Evolutionary conservation across 1,140 invertebrate genomes (phyloP).

Genomic region (Microplitis demolitor): DNA sequence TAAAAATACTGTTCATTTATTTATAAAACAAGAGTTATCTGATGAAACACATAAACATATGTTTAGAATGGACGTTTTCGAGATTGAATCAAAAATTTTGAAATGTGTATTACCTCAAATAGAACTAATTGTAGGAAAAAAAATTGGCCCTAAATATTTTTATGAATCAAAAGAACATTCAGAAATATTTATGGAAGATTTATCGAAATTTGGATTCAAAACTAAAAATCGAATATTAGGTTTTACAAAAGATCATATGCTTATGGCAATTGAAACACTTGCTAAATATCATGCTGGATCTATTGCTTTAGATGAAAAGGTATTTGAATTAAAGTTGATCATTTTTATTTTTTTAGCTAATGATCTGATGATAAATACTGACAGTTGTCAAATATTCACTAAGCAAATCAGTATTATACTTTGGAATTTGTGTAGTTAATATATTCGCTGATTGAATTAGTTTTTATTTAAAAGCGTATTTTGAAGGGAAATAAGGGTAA

Average conservation of each 20-base stretch:
- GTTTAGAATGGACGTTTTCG: constrained; percentile 23
- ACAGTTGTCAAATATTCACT: too few species aligned
- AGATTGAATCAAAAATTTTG: constrained; percentile 24
- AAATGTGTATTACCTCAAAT: constrained; percentile 29
- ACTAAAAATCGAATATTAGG: constrained; percentile 56
- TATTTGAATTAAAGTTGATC: neutral
- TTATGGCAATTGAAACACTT: constrained; percentile 56
- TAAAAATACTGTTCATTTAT: neutral
- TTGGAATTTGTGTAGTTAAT: too few species aligned
- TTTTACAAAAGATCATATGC: constrained; percentile 54
- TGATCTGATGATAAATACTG: too few species aligned
- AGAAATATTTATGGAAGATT: constrained; percentile 57
- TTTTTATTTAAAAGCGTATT: too few species aligned
- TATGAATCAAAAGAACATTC: constrained; percentile 34
- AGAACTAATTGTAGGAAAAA: neutral
- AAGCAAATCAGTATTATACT: too few species aligned
- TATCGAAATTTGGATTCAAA: constrained; percentile 53
- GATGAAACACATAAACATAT: neutral
- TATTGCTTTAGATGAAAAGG: neutral
- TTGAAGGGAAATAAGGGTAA: too few species aligned
- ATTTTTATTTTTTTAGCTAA: too few species aligned
- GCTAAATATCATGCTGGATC: constrained; percentile 64
- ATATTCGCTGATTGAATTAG: too few species aligned
- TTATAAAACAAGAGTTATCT: constrained; percentile 30
- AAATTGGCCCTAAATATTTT: constrained; percentile 27